These are phyloP conservation scores for Ceryle rudis DNA, from an alignment of 2,797 vertebrate genomes.

Conservation along the genomic window DNA sequence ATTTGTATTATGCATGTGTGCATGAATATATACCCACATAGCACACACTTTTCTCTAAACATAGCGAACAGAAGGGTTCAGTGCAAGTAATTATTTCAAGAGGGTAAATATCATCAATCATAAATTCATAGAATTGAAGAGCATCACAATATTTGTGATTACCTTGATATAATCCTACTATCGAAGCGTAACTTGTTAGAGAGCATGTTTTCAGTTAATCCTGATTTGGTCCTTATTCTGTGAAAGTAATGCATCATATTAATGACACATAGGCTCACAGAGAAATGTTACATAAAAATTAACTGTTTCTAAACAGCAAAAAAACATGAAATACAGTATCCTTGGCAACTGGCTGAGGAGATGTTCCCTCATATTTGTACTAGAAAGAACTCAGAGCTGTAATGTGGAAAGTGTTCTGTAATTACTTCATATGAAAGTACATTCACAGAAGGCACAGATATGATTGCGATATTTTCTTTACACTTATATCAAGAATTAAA, in stretches of 20 bases:
- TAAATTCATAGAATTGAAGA: not conserved
- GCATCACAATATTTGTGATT: slow-evolving; percentile 28
- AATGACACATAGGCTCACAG: not conserved
- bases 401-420: not conserved
- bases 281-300: slow-evolving; percentile 24
- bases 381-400: not conserved
- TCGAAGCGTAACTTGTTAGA: slow-evolving; percentile 83
- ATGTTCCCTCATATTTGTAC: not conserved
- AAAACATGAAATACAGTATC: not conserved
- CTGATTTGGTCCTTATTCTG: slow-evolving; percentile 82
- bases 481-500: not conserved
- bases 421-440: not conserved
- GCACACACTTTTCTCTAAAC: not conserved
- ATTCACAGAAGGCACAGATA: not conserved
- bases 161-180: slow-evolving; percentile 84
- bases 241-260: slow-evolving; percentile 53
- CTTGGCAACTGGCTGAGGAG: slow-evolving; percentile 53
- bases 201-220: slow-evolving; percentile 83
- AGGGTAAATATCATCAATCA: not conserved
- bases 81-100: not conserved
- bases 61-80: not conserved
- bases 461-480: slow-evolving; percentile 20
- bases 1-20: not conserved
- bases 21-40: not conserved
- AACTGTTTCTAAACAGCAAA: slow-evolving; percentile 9